Evolutionary conservation across 1,140 invertebrate genomes (phyloP).

Genomic region (Drosophila sechellia): DNA sequence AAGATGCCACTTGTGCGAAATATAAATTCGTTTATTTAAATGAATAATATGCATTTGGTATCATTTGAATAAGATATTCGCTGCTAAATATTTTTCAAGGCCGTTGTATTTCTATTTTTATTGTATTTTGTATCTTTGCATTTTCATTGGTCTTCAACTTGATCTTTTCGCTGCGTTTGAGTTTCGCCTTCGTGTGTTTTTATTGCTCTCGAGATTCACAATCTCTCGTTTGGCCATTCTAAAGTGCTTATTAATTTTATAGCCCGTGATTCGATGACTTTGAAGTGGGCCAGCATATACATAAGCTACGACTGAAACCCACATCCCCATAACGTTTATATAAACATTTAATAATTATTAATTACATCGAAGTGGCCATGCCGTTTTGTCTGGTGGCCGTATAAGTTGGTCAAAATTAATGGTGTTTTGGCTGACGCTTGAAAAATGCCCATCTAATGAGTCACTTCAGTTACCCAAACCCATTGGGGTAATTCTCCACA

Average conservation of each 20-base stretch:
- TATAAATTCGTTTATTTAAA: constrained; percentile 15
- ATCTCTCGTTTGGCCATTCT: constrained; percentile 63
- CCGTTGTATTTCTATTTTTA: constrained; percentile 34
- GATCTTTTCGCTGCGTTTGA: constrained; percentile 23
- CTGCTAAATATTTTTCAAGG: constrained; percentile 51
- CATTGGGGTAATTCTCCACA: constrained; percentile 55
- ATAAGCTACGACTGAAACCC: constrained; percentile 3
- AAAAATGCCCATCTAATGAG: constrained; percentile 53
- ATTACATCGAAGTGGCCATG: constrained; percentile 42
- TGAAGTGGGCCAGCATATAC: constrained; percentile 50
- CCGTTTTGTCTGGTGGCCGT: constrained; percentile 38
- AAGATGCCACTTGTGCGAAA: constrained; percentile 5
- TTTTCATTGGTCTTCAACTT: constrained; percentile 45
- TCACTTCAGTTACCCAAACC: constrained; percentile 33
- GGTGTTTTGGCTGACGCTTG: constrained; percentile 15
- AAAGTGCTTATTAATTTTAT: constrained; percentile 51
- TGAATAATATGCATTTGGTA: constrained; percentile 29
- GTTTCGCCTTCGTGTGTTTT: constrained; percentile 52
- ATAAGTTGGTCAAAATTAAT: constrained; percentile 39
- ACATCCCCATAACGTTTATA: constrained; percentile 25
- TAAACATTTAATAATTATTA: constrained; percentile 44
- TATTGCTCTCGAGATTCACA: constrained; percentile 58
- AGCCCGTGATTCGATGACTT: constrained; percentile 44
- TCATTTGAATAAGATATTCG: constrained; percentile 32
- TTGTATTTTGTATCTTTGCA: constrained; percentile 37